Conservation (phyloP, 2,113 vertebrate genomes). For the Gulo gulo region DNA sequence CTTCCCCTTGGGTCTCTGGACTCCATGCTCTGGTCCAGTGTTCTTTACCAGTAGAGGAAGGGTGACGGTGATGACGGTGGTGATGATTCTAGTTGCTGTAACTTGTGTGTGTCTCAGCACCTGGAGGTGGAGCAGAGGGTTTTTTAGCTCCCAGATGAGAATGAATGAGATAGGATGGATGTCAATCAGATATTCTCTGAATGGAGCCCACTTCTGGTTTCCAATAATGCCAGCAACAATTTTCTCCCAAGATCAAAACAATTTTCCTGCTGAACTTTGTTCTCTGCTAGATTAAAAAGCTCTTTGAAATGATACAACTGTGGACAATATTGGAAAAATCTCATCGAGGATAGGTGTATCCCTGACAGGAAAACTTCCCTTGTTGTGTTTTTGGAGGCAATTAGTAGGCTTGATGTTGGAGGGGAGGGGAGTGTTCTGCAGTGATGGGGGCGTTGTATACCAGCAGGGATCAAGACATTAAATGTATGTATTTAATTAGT, state of each 20-base stretch:
- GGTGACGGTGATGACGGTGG: background rate
- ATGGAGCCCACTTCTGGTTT: background rate
- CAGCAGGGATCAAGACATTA: background rate
- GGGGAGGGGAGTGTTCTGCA: background rate
- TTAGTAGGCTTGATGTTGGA: background rate
- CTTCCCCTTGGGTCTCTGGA: background rate
- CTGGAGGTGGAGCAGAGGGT: background rate
- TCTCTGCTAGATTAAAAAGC: background rate
- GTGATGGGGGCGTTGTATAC: background rate
- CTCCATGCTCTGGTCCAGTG: background rate
- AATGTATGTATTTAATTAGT: background rate
- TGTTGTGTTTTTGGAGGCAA: background rate
- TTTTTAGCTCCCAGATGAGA: background rate
- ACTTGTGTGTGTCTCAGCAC: background rate
- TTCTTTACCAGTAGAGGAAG: background rate
- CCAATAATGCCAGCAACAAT: background rate
- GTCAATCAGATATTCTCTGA: background rate
- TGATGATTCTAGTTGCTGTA: background rate
- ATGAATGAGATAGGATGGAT: background rate
- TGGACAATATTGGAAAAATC: background rate
- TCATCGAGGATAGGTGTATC: background rate
- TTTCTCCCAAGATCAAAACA: background rate
- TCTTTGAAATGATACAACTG: constrained; percentile 22
- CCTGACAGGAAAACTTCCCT: background rate
- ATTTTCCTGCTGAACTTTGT: background rate